Evolutionary conservation across 1,140 invertebrate species (phyloP).

Genomic region (Bombus superbus): DNA sequence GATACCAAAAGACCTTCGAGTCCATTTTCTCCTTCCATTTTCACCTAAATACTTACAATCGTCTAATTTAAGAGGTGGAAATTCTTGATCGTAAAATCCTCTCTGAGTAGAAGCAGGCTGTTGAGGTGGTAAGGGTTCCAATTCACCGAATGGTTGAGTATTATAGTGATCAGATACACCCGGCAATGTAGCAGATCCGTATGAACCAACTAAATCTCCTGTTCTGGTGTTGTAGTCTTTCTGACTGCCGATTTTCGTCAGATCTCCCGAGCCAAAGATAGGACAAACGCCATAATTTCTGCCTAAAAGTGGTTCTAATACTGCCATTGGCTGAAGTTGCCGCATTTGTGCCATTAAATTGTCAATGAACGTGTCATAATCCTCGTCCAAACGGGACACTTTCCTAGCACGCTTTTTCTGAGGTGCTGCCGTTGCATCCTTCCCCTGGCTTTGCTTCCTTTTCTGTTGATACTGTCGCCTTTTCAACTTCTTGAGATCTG

Average conservation of each 20-base stretch:
- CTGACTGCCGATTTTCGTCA: slow-evolving; percentile 87
- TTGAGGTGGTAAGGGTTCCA: slow-evolving; percentile 88
- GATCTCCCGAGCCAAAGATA: slow-evolving; percentile 91
- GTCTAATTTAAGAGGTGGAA: slow-evolving; percentile 90
- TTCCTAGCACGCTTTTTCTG: slow-evolving; percentile 93
- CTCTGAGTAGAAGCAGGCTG: slow-evolving; percentile 90
- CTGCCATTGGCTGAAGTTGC: slow-evolving; percentile 91
- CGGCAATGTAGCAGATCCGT: slow-evolving; percentile 88
- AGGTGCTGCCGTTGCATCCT: slow-evolving; percentile 83
- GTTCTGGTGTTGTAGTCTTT: slow-evolving; percentile 88
- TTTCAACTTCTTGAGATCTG: slow-evolving; percentile 90
- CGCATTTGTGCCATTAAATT: slow-evolving; percentile 93
- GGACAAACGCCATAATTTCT: slow-evolving; percentile 92
- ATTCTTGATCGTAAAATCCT: slow-evolving; percentile 97
- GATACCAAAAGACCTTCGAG: not conserved
- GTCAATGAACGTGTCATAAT: slow-evolving; percentile 95
- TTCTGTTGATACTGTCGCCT: slow-evolving; percentile 93
- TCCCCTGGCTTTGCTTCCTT: slow-evolving; percentile 86
- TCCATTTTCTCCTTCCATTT: not conserved
- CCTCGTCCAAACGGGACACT: slow-evolving; percentile 93
- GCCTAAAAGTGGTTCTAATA: slow-evolving; percentile 93
- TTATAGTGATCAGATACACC: slow-evolving; percentile 91
- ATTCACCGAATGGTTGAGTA: slow-evolving; percentile 91
- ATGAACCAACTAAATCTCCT: slow-evolving; percentile 90
- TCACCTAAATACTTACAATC: slow-evolving; percentile 78